Conservation (phyloP, 1,140 invertebrate genomes). For the Phenacoccus solenopsis region DNA sequence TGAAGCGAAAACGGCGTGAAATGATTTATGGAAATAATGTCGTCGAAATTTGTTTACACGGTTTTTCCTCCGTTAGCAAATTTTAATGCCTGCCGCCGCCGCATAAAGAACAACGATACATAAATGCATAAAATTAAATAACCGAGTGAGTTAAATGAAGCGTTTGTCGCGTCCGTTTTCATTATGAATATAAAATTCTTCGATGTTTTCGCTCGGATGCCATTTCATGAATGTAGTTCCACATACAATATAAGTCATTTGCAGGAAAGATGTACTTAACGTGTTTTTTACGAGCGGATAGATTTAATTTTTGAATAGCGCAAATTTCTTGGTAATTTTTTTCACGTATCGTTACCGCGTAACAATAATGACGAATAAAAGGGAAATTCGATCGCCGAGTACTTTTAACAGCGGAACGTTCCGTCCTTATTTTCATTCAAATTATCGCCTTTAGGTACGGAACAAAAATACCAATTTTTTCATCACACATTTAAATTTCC, state of each 20-base stretch:
- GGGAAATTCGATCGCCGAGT: too few species aligned
- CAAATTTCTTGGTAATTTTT: neutral
- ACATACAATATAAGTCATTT: neutral
- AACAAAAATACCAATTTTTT: too few species aligned
- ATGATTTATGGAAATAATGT: slow-evolving; percentile 6
- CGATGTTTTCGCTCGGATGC: neutral
- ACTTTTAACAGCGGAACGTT: too few species aligned
- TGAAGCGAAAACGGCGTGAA: neutral
- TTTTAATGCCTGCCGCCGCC: too few species aligned
- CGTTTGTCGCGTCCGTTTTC: neutral
- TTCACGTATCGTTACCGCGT: neutral
- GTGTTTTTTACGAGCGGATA: neutral
- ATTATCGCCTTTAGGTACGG: too few species aligned
- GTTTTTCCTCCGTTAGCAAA: too few species aligned
- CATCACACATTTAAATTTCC: too few species aligned
- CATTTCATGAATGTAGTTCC: neutral
- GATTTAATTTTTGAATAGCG: neutral
- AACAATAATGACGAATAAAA: too few species aligned
- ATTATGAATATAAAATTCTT: neutral
- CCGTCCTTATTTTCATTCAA: too few species aligned
- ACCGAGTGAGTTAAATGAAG: neutral
- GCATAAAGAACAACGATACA: too few species aligned
- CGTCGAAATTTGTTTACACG: neutral
- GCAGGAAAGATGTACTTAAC: neutral
- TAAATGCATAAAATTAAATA: neutral